Conservation (phyloP, 1,140 invertebrate species). For the Eueides isabella region DNA sequence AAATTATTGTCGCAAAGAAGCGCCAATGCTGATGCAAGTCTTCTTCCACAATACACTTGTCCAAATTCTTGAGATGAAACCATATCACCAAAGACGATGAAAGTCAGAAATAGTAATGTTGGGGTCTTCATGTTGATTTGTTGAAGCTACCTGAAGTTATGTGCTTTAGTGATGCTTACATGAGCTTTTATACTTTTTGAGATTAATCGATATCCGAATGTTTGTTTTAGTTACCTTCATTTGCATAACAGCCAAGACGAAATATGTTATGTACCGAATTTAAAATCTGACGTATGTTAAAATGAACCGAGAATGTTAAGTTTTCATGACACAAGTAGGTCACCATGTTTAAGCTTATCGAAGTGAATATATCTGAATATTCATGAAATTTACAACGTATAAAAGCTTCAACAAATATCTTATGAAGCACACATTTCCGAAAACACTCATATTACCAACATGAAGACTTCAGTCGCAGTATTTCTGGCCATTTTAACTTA, state of each 20-base stretch:
- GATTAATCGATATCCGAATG: background rate
- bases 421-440: background rate
- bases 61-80: conserved; percentile 19
- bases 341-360: background rate
- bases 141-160: background rate
- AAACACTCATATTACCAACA: background rate
- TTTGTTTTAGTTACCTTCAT: background rate
- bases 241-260: background rate
- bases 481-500: background rate
- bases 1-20: conserved; percentile 34
- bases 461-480: background rate
- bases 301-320: background rate
- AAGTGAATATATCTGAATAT: conserved; percentile 16
- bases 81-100: background rate
- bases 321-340: background rate
- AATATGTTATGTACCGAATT: background rate
- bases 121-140: conserved; percentile 26
- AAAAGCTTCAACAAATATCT: conserved; percentile 10
- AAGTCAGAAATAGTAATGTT: conserved; percentile 12
- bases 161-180: conserved; percentile 8
- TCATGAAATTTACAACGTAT: conserved; percentile 16
- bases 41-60: conserved; percentile 33
- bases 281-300: no score
- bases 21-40: conserved; percentile 29
- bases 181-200: conserved; percentile 18